Conservation (phyloP, 35 echinoderm and acorn worm genomes). For the Patiria miniata region DNA sequence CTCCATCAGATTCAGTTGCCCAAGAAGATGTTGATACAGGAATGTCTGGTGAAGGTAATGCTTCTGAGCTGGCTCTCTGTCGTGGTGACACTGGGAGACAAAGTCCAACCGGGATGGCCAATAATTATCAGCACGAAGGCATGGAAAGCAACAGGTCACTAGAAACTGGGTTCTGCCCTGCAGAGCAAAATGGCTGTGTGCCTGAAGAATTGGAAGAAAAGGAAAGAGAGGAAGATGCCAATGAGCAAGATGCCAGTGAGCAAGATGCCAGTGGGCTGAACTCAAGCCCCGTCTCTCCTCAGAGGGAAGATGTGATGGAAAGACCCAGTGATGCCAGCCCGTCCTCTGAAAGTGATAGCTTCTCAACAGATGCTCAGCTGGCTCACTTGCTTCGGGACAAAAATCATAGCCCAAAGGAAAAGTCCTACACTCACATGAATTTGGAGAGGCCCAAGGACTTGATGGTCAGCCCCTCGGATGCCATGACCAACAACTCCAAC, state of each 20-base stretch:
- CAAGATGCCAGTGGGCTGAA: not conserved
- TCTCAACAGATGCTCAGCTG: conserved; percentile 73
- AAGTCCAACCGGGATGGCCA: conserved; percentile 48
- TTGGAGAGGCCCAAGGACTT: conserved; percentile 57
- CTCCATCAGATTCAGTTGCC: not conserved
- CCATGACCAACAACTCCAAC: not conserved
- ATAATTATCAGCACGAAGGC: conserved; percentile 65
- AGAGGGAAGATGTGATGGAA: not conserved
- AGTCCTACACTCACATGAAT: not conserved
- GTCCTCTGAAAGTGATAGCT: conserved; percentile 82
- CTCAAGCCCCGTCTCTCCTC: not conserved
- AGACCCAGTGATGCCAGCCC: conserved; percentile 43
- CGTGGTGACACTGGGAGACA: not conserved
- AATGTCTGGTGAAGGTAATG: not conserved
- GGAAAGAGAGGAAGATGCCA: not conserved
- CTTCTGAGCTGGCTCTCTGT: not conserved
- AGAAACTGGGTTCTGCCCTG: not conserved
- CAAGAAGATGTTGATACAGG: not conserved
- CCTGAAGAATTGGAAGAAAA: not conserved
- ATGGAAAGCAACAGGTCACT: conserved; percentile 40
- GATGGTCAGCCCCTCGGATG: conserved; percentile 22
- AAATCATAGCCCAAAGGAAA: not conserved
- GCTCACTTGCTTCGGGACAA: conserved; percentile 43
- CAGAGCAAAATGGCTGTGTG: not conserved
- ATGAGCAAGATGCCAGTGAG: conserved; percentile 2